phyloP scores from a whole-genome alignment of 2,113 vertebrate genomes.

The Esox niger region DNA sequence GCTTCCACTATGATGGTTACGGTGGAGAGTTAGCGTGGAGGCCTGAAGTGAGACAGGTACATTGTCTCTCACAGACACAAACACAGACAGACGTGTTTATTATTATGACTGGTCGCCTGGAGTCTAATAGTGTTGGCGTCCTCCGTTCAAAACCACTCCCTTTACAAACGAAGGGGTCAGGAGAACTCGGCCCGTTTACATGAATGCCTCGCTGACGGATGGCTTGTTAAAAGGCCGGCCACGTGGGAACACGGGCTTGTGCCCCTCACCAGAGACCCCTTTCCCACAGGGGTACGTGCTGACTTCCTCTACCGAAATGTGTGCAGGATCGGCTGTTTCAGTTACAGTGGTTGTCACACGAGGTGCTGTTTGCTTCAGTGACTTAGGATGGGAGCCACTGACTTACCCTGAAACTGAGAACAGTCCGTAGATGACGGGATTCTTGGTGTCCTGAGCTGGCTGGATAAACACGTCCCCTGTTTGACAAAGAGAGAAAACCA shows the following conservation, averaged over 20 bases:
- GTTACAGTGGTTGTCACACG: constrained; percentile 24
- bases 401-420: constrained; percentile 95
- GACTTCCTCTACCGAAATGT: constrained; percentile 30
- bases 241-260: constrained; percentile 36
- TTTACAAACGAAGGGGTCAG: constrained; percentile 20
- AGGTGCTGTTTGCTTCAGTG: constrained; percentile 32
- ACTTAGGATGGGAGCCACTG: constrained; percentile 26
- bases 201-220: constrained; percentile 41
- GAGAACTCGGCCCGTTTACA: constrained; percentile 6
- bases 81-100: constrained; percentile 35
- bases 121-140: background rate
- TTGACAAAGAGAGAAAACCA: constrained; percentile 44
- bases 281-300: constrained; percentile 34
- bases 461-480: constrained; percentile 96
- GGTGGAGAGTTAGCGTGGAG: background rate
- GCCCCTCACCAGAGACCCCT: constrained; percentile 29
- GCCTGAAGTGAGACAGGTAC: constrained; percentile 45
- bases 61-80: constrained; percentile 46
- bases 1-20: too few relatives aligned
- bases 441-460: constrained; percentile 95
- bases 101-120: constrained; percentile 45
- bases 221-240: constrained; percentile 42
- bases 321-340: constrained; percentile 34
- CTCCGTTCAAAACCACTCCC: constrained; percentile 27
- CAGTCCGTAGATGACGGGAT: constrained; percentile 94